Evolutionary conservation across 2,888 invertebrate genomes (phyloP), one percentile per base, ranked within the genome.

Genomic region (Lochmaea crataegi): DNA sequence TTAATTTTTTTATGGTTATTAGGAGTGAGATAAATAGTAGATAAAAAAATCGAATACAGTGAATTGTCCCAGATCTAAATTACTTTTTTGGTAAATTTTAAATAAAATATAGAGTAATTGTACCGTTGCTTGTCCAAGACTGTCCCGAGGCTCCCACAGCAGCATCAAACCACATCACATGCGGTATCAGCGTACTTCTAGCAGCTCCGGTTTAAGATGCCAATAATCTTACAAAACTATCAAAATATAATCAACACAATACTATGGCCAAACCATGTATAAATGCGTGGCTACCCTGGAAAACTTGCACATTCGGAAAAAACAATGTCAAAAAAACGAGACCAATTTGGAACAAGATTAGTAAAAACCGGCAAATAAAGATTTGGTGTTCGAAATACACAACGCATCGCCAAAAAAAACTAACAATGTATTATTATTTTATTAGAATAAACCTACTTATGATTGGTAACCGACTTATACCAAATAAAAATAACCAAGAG

Each of bases 221-320:
- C 85, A 86, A 85, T 83, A 85, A 84, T 85, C 85, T 86, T 86
- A 85, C 85, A 85, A 85, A 87, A 86, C 85, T 86, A 85, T 85
- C 83, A 87, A 86, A 86, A 86, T 86, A 85, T 86, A 86, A 86
- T 86, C 86, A 87, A 83, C 86, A 86, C 85, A 86, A 86, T 85
- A 86, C 85, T 86, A 81, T 76, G 67, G 68, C 70, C 69, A 82
- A 86, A 86, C 86, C 86, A 86, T 86, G 86, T 86, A 86, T 85
- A 86, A 83, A 82, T 83, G 86, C 84, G 82, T 77, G 79, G 80
- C 80, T 76, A 77, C 78, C 77, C 74, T 74, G 71, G 57, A 32
- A 41, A 66, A 72, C 53, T 73, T 61, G 42, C 70, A 71, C 67
- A 58, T 61, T 69, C 48, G 56, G 71, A 68, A 68, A 65, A 65